Evolutionary conservation across 2,888 invertebrate species (phyloP), one percentile per base, ranked within the genome.

Genomic region (Dynastes hyllus): DNA sequence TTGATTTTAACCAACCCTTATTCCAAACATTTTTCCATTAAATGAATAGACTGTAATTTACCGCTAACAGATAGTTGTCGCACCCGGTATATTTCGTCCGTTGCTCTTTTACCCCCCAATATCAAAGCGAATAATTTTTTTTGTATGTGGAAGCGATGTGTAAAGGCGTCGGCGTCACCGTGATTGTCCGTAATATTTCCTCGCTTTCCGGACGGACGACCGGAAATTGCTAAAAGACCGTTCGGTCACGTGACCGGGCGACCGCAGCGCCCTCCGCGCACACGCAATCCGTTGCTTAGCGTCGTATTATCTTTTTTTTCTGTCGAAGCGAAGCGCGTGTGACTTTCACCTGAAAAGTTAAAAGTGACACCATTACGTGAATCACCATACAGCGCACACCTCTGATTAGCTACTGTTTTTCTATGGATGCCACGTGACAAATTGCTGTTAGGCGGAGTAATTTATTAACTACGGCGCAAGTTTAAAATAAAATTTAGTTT

Each of bases 141-240:
- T 53, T 5, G 32, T 37, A 27, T 27, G 53, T 70, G 55, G 13
- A 51, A 51, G 55, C 58, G 58, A 45, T 37, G 40, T 55, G 58
- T 16, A 40, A 53, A 69, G 77, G 58, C 77, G 67, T 69, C 66
- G 32, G 53, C 63, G 71, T 61, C 55, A 53, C 65, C 65, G 73
- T 78, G 71, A 78, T 78, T 78, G 78, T 63, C 70, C 73, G 45
- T 75, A 75, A 75, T 75, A 78, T 73, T 78, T 78, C 63, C 73
- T 76, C 70, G 69, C 76, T 79, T 79, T 76, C 79, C 76, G 79
- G 76, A 63, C 70, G 67, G 80, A 69, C 79, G 80, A 79, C 80
- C 79, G 81, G 82, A 82, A 82, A 78, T 80, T 80, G 76, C 78
- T 81, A 81, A 79, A 81, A 81, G 81, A 81, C 80, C 79, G 80